phyloP scores from a whole-genome alignment of 1,140 invertebrate species.

The Drosophila carrolli region DNA sequence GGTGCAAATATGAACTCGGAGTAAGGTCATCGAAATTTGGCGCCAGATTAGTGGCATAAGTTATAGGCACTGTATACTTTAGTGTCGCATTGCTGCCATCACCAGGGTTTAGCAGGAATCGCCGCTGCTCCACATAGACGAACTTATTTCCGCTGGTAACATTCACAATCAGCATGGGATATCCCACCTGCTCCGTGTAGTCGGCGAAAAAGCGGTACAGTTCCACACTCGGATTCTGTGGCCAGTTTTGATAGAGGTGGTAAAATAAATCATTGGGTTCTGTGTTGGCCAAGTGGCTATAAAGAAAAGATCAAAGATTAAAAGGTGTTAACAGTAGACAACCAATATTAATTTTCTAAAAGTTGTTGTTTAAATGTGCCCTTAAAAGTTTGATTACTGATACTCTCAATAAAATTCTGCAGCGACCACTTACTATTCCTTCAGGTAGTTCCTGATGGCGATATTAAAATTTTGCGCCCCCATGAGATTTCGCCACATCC shows the following conservation, averaged over 20 bases:
- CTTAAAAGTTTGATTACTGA: no score
- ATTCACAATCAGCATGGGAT: slow-evolving; percentile 90
- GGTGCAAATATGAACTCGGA: slow-evolving; percentile 83
- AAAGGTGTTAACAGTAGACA: no score
- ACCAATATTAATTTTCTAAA: no score
- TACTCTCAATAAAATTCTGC: no score
- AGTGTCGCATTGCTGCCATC: slow-evolving; percentile 58
- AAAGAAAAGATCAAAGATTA: not conserved
- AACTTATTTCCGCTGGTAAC: not conserved
- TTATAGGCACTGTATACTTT: slow-evolving; percentile 88
- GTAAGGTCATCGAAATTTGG: slow-evolving; percentile 85
- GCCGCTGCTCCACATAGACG: slow-evolving; percentile 78
- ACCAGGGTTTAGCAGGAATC: slow-evolving; percentile 85
- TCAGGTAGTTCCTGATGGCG: slow-evolving; percentile 87
- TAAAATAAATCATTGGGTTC: slow-evolving; percentile 50
- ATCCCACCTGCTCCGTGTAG: slow-evolving; percentile 96
- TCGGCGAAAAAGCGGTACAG: slow-evolving; percentile 86
- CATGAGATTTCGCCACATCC: slow-evolving; percentile 90
- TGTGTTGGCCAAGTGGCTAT: slow-evolving; percentile 46
- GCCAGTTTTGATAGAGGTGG: slow-evolving; percentile 51
- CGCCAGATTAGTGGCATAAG: slow-evolving; percentile 85
- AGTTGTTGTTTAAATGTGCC: no score
- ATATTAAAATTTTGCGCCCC: slow-evolving; percentile 87
- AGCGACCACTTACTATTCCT: slow-evolving; percentile 79
- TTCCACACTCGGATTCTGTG: slow-evolving; percentile 23